Conservation (phyloP, 2,113 vertebrate genomes). For the Panurus biarmicus region DNA sequence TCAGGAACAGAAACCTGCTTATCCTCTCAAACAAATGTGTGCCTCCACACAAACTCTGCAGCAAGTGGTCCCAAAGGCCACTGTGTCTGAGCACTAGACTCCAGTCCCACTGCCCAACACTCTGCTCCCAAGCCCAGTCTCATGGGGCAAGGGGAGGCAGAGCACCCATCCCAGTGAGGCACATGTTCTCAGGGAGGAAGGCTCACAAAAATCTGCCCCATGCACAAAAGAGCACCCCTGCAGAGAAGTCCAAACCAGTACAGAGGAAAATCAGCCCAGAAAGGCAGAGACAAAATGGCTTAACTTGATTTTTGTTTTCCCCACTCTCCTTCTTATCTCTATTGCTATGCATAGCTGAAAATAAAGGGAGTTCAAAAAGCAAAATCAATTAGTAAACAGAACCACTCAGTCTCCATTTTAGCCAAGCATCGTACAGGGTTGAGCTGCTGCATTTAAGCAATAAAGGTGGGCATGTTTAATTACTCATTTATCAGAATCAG, state of each 20-base stretch:
- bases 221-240: rapidly evolving
- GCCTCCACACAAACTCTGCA: not conserved
- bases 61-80: not conserved
- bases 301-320: not conserved
- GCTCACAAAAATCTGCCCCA: not conserved
- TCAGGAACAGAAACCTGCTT: not conserved
- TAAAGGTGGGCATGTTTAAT: not conserved
- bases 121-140: rapidly evolving
- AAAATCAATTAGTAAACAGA: not conserved
- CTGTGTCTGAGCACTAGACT: rapidly evolving
- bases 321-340: not conserved
- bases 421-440: not conserved
- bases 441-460: not conserved
- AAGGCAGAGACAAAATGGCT: not conserved
- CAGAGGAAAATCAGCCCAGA: rapidly evolving
- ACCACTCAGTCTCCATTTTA: not conserved
- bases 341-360: not conserved
- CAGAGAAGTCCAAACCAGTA: not conserved
- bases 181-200: rapidly evolving
- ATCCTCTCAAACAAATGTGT: not conserved
- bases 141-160: rapidly evolving
- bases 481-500: not conserved
- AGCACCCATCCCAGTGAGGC: not conserved
- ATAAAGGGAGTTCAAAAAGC: not conserved
- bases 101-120: not conserved